A percentile compares a stretch with the other conserved stretches of the same genome.
Conservation (phyloP, 2,888 invertebrate species). For the Oxystoma pomonae region DNA sequence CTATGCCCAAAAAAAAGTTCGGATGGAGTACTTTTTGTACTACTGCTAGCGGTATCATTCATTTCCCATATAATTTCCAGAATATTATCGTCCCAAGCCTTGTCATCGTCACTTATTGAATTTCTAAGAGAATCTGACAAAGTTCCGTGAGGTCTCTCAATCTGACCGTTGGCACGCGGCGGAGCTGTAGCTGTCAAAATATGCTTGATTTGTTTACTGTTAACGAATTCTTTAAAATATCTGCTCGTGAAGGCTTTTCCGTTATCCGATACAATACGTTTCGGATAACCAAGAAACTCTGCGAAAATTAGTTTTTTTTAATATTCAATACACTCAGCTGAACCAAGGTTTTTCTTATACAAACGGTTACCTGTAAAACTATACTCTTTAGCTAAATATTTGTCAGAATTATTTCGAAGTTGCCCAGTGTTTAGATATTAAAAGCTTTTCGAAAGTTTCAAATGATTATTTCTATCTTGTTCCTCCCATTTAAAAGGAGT, state of each 20-base stretch:
- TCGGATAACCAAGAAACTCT: too few species aligned
- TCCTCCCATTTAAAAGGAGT: too few species aligned
- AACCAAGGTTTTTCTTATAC: too few species aligned
- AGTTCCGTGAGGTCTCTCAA: conserved; percentile 33
- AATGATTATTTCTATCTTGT: too few species aligned
- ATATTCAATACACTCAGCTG: too few species aligned
- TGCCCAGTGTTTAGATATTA: too few species aligned
- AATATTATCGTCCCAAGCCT: conserved; percentile 32
- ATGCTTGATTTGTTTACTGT: conserved; percentile 18
- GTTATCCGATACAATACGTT: conserved; percentile 25
- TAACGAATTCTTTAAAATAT: conserved; percentile 19
- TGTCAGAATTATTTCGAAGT: too few species aligned
- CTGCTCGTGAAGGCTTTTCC: conserved; percentile 24
- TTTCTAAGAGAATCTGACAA: too few species aligned
- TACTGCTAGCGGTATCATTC: conserved; percentile 26
- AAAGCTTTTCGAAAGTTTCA: too few species aligned
- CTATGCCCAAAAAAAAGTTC: conserved; percentile 32
- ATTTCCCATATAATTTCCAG: conserved; percentile 32
- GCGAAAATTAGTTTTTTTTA: too few species aligned
- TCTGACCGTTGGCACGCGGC: conserved; percentile 33
- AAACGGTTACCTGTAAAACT: too few species aligned
- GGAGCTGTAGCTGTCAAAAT: conserved; percentile 21
- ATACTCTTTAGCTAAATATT: too few species aligned
- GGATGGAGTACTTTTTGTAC: conserved; percentile 12
- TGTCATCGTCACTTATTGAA: conserved; percentile 30